Base-by-base conservation (phyloP, 2,888 invertebrate species). In the Ligdia adustata region DNA sequence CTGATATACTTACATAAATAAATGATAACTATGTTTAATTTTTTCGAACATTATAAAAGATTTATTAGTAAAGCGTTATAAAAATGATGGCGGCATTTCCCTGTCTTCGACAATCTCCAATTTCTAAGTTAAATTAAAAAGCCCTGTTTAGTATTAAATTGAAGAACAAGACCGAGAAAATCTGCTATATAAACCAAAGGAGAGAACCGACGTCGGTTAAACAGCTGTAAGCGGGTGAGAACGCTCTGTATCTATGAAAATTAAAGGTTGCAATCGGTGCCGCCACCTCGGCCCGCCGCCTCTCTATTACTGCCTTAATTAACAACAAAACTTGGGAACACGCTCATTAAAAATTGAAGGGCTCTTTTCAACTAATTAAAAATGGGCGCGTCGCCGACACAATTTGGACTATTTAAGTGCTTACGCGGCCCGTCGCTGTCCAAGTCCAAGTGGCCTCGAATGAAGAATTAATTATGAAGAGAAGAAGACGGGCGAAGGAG, bases 401-500 rank as follows among this genome's bases (percentile, higher is more conserved):
- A 82, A 82, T 88, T 87, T 82, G 75, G 82, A 83, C 86, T 82
- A 82, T 88, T 86, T 83, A 87, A 88, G 85, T 88, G 86, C 83
- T 84, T 76, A 83, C 80, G 80, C 79, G 81, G 77, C 75, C 75
- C 78, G 79, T 65, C 74, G 75, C 80, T 80, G 84, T 82, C 82
- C 85, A 80, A 79, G 74, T 75, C 70, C 68, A 77, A 89, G 79
- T 89, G 86, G 80, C 82, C 79, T 80, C 79, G 86, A 88, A 84
- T 89, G 88, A 90, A 89, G 89, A 90, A 90, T 90, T 89, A 90
- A 89, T 90, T 89, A 90, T 88, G 87, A 86, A 85, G 81, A 75
- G 71, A 71, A 66, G 71, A 75, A 79, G 82, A 74, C 72, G 72
- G 83, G 75, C 82, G 58, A 69, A 69, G 66, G 69, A 71, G 75